Evolutionary conservation across 1,140 invertebrate genomes (phyloP), one percentile per base, ranked within the genome.

Genomic region (Oncopeltus fasciatus): DNA sequence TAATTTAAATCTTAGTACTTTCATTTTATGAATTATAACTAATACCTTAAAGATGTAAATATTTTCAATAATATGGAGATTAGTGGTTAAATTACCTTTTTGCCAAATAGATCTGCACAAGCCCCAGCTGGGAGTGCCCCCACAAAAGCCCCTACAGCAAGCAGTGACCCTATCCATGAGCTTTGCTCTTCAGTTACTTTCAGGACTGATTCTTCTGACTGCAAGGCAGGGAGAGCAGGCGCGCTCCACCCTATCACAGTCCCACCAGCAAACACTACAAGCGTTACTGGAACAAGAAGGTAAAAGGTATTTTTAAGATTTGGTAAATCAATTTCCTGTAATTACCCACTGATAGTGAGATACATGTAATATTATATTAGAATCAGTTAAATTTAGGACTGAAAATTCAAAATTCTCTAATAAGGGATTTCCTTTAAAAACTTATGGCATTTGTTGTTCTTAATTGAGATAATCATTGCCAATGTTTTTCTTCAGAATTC

Each of bases 101-200:
- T 73, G 1, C 85, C 85, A 60, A 84, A 73, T 63, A 76, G 75
- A 67, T 85, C 82, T 0, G 83, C 80, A 20, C 80, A 70, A 26
- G 76, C 75, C 2, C 80, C 76, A 33, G 79, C 74, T 0, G 78
- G 78, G 14, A 81, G 72, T 0, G 78, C 76, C 0, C 79, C 78
- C 26, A 74, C 68, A 3, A 78, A 65, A 1, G 80, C 80, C 0
- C 80, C 81, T 3, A 82, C 70, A 38, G 77, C 77, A 0, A 80
- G 66, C 0, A 80, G 68, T 0, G 78, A 77, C 0, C 77, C 76
- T 1, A 78, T 74, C 80, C 80, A 81, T 0, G 78, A 78, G 0
- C 72, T 74, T 70, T 80, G 72, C 9, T 69, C 66, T 3, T 56
- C 16, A 1, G 60, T 67, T 11, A 66, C 43, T 11, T 21, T 14